Evolutionary conservation across 1,140 invertebrate genomes (phyloP).

Genomic region (Panonychus citri): DNA sequence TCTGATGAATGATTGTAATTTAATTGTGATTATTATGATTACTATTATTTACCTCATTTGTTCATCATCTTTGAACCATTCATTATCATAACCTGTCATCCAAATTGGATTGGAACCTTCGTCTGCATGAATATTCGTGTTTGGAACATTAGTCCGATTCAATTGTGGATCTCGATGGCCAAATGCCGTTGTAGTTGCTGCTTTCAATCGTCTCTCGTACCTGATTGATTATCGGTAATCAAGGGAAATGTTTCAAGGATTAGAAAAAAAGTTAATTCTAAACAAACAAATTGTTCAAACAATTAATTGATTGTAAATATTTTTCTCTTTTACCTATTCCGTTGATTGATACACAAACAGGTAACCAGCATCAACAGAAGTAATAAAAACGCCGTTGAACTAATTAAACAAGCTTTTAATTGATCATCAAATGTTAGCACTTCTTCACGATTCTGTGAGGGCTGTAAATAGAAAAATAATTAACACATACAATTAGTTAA

Average conservation of each 20-base stretch:
- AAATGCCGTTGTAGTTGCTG: conserved; percentile 72
- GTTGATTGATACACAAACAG: conserved; percentile 52
- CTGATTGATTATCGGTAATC: conserved; percentile 11
- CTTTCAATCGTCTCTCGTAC: conserved; percentile 65
- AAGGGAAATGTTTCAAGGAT: background rate
- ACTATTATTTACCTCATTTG: conserved; percentile 14
- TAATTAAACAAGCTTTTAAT: conserved; percentile 45
- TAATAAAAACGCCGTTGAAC: conserved; percentile 47
- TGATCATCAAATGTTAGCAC: conserved; percentile 19
- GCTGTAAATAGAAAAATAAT: conserved; percentile 1
- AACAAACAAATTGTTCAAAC: conserved; percentile 11
- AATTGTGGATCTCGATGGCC: conserved; percentile 29
- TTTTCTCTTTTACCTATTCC: conserved; percentile 30
- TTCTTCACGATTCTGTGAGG: background rate
- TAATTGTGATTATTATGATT: background rate
- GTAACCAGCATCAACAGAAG: conserved; percentile 50
- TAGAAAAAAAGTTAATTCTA: conserved; percentile 11
- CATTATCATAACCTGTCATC: conserved; percentile 73
- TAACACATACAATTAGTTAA: background rate
- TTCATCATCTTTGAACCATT: conserved; percentile 67
- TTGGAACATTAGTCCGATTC: conserved; percentile 59
- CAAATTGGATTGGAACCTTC: conserved; percentile 86
- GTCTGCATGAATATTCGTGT: conserved; percentile 76
- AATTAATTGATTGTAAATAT: conserved; percentile 13
- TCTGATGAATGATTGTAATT: background rate